Evolutionary conservation across 2,797 vertebrate genomes (phyloP).

Genomic region (Lepus townsendii): DNA sequence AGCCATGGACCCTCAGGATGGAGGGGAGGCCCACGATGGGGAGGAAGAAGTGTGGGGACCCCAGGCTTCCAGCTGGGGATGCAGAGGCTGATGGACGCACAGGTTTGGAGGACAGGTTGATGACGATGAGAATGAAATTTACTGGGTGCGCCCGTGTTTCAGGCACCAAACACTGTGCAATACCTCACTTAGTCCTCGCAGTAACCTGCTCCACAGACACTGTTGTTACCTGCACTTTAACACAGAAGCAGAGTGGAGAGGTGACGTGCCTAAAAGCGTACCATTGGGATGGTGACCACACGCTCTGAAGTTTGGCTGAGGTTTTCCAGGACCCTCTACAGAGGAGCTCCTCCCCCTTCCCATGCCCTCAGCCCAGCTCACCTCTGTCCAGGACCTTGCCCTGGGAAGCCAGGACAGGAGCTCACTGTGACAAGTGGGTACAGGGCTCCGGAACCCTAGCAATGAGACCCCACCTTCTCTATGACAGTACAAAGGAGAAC

Average conservation of each 20-base stretch:
- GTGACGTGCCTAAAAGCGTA: neutral
- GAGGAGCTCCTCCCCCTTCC: neutral
- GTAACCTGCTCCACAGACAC: neutral
- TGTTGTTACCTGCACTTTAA: neutral
- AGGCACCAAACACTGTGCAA: neutral
- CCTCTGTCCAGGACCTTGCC: neutral
- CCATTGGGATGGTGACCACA: neutral
- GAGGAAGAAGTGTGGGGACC: neutral
- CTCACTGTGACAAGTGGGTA: neutral
- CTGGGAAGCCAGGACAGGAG: neutral
- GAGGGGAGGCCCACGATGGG: neutral
- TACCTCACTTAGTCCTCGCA: neutral
- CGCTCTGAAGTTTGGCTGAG: neutral
- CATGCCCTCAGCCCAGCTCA: neutral
- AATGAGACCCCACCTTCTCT: slow-evolving; percentile 23
- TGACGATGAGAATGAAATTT: neutral
- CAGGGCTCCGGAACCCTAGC: neutral
- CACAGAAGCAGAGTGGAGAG: neutral
- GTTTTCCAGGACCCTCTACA: neutral
- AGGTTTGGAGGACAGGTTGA: neutral
- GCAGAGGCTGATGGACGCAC: neutral
- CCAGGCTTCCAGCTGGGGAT: neutral
- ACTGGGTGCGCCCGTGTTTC: neutral
- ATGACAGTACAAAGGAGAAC: neutral
- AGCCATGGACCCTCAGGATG: neutral